Conservation (phyloP, 2,797 vertebrate genomes). For the Bryconaethiops microstoma region DNA sequence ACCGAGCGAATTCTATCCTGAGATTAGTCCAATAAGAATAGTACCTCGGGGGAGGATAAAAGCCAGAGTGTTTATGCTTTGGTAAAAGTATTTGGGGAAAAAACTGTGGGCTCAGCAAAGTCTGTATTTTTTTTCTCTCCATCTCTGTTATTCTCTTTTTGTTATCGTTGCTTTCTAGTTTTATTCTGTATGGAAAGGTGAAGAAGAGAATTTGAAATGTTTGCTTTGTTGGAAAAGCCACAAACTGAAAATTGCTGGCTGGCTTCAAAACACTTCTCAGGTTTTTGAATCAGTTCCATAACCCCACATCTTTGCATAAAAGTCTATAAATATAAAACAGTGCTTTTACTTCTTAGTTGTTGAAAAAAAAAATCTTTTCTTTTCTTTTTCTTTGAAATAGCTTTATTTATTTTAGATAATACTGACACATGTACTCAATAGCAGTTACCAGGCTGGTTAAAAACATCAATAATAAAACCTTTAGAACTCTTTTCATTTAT, state of each 20-base stretch:
- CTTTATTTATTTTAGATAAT: conserved; percentile 85
- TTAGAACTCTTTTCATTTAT: conserved; percentile 73
- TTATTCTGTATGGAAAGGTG: conserved; percentile 30
- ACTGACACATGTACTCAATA: conserved; percentile 86
- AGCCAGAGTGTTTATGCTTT: conserved; percentile 46
- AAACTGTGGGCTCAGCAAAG: not conserved
- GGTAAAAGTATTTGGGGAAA: conserved; percentile 11
- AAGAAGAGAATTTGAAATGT: conserved; percentile 36
- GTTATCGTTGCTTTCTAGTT: conserved; percentile 7
- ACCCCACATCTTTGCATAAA: not conserved
- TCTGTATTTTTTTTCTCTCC: not conserved
- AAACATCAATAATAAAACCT: conserved; percentile 86
- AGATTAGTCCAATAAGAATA: conserved; percentile 75
- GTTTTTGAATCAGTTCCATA: not conserved
- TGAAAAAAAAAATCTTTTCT: conserved; percentile 17
- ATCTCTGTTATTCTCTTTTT: conserved; percentile 2
- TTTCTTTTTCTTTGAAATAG: conserved; percentile 69
- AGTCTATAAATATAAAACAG: not conserved
- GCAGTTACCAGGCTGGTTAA: conserved; percentile 83
- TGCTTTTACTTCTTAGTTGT: not conserved
- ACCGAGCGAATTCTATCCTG: conserved; percentile 65
- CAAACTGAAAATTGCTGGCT: conserved; percentile 11
- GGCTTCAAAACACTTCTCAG: conserved; percentile 14
- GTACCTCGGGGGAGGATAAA: conserved; percentile 62
- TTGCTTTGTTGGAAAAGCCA: conserved; percentile 12